phyloP scores from a whole-genome alignment of 2,113 vertebrate species.

The Pituophis catenifer region DNA sequence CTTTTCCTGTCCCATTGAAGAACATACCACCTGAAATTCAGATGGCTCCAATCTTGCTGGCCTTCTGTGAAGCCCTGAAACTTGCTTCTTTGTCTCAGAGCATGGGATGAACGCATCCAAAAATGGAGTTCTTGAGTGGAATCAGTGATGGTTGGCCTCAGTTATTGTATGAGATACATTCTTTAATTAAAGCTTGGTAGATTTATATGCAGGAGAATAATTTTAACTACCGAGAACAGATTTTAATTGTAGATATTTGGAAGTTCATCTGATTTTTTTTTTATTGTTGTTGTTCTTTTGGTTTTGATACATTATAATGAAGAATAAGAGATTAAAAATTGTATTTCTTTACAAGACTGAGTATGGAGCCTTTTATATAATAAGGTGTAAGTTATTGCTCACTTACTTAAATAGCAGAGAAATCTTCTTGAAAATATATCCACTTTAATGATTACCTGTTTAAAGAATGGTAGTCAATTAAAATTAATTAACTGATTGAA shows the following conservation, averaged over 20 bases:
- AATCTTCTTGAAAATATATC: not conserved
- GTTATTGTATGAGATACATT: not conserved
- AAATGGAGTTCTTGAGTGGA: not conserved
- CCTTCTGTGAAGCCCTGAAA: not conserved
- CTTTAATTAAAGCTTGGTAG: not conserved
- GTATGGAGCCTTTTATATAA: not conserved
- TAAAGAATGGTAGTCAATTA: not conserved
- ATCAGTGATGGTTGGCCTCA: not conserved
- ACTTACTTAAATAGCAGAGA: not conserved
- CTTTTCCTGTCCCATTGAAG: not conserved
- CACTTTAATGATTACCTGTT: not conserved
- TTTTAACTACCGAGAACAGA: not conserved
- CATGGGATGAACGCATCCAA: not conserved
- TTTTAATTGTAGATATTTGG: not conserved
- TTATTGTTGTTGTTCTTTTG: not conserved
- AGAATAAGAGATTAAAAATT: not conserved
- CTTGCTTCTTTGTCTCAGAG: not conserved
- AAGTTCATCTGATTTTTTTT: not conserved
- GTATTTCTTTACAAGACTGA: not conserved
- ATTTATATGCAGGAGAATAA: not conserved
- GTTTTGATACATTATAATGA: not conserved
- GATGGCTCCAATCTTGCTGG: not conserved
- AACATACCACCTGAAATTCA: not conserved
- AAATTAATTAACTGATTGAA: not conserved
- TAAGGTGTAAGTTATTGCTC: not conserved